These are phyloP conservation scores for Antedon mediterranea DNA, from an alignment of 53 echinoderm and acorn worm genomes.

Conservation along the genomic window DNA sequence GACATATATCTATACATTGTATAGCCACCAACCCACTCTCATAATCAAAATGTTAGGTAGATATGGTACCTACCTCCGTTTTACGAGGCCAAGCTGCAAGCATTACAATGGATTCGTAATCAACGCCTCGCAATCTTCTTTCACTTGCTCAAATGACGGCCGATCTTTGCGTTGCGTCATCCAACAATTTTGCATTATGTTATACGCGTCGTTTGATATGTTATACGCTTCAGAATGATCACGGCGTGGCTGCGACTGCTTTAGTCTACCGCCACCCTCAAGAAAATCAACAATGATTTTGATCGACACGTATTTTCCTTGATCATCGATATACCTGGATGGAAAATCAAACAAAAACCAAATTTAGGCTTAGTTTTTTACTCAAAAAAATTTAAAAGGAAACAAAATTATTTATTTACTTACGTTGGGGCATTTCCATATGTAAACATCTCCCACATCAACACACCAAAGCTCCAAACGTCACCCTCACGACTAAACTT, in stretches of 20 bases:
- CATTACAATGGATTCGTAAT: neutral
- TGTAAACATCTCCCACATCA: conserved; percentile 75
- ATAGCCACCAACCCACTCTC: no score
- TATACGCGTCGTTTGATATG: conserved; percentile 29
- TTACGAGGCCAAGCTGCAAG: no score
- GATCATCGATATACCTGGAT: conserved; percentile 23
- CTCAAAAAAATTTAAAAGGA: neutral
- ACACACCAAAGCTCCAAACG: conserved; percentile 61
- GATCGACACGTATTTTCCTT: neutral
- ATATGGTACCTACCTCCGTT: no score
- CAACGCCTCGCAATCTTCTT: neutral
- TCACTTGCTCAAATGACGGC: conserved; percentile 23
- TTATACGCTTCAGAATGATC: no score
- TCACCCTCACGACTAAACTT: conserved; percentile 33
- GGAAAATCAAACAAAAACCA: neutral
- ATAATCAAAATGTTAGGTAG: no score
- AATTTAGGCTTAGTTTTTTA: no score
- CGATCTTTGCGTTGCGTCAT: conserved; percentile 9
- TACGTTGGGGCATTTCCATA: conserved; percentile 44
- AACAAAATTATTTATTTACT: conserved; percentile 11
- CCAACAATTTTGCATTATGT: conserved; percentile 63
- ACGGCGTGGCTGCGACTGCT: no score
- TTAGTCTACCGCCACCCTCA: conserved; percentile 28
- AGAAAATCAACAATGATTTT: conserved; percentile 23
- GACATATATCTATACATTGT: no score